Base-by-base conservation (phyloP, 2,113 vertebrate genomes). In the Girardinichthys multiradiatus region DNA sequence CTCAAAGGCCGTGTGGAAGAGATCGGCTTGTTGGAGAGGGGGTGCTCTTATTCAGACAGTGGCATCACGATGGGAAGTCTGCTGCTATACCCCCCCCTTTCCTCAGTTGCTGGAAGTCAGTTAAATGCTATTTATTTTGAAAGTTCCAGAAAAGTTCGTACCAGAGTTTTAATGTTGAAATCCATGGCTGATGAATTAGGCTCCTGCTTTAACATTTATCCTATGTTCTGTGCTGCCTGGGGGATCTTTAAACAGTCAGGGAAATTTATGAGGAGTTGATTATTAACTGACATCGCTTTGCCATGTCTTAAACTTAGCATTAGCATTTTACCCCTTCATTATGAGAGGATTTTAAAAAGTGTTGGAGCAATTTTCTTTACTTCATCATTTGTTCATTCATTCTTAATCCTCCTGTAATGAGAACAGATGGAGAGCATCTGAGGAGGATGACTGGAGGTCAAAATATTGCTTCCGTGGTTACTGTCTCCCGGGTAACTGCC, bases 401-500 rank as follows among this genome's bases (percentile, higher is more conserved):
- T 54, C 57, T 61, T 64, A 51, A 65, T 81, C 74, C 69, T 26
- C 57, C 61, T 58, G 42, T 86, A 59, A 82, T 72, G 67, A 86
- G 77, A 83, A 72, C 81, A 76, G 77, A 86, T 78, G 71, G 68
- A 81, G 64, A 69, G 60, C 74, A 67, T 70, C 51, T 54, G 62
- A 68, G 68, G 60, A 80, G 62, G 76, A 81, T 74, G 79, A 84
- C 54, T 81, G 67, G 79, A 77, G 81, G 79, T 70, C 75, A 79
- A 42, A 76, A 51, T 69, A 72, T 69, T 63, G 82, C 79, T 87
- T 70, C 85, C 70, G 27, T 84, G 73, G 79, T 82, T 63, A 84
- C 85, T 13, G 64, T 87, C 79, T 79, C 82, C 83, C 76, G 84
- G 82, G 85, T 82, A 84, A 76, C 81, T 37, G 58, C 13, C 69